A percentile compares a stretch with the other conserved stretches of the same genome.
These are phyloP conservation scores for Eupithecia exiguata DNA, from an alignment of 2,888 invertebrate genomes.

Conservation along the genomic window DNA sequence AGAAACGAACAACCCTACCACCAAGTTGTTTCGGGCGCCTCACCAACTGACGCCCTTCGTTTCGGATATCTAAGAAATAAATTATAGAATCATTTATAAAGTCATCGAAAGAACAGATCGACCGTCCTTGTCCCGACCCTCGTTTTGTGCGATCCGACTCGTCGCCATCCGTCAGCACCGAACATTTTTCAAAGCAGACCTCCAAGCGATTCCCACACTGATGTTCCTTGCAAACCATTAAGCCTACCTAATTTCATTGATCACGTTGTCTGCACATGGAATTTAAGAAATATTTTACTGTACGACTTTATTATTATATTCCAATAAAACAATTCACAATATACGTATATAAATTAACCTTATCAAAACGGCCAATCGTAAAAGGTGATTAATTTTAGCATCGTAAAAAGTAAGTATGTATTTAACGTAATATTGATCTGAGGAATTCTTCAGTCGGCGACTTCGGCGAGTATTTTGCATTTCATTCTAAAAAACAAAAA, in stretches of 20 bases:
- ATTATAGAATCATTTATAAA: no score
- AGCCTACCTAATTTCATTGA: neutral
- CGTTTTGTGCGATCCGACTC: no score
- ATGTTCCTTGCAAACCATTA: neutral
- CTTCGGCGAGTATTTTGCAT: constrained; percentile 8
- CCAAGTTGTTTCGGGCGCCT: no score
- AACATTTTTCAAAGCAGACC: no score
- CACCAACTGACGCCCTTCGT: no score
- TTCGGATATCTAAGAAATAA: no score
- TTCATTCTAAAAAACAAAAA: constrained; percentile 17
- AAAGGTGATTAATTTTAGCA: constrained; percentile 13
- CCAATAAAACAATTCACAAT: neutral
- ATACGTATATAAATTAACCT: neutral
- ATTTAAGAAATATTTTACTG: neutral
- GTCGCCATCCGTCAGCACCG: no score
- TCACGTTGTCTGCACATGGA: neutral
- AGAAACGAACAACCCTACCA: no score
- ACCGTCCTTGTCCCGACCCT: no score
- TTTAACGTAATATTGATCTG: neutral
- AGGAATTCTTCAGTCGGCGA: neutral
- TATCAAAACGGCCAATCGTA: neutral
- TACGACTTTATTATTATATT: neutral
- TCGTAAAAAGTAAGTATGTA: constrained; percentile 5
- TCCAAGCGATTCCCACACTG: neutral
- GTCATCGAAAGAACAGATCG: no score